phyloP scores from a whole-genome alignment of 2,888 invertebrate genomes.

The Lasioglossum vierecki region DNA sequence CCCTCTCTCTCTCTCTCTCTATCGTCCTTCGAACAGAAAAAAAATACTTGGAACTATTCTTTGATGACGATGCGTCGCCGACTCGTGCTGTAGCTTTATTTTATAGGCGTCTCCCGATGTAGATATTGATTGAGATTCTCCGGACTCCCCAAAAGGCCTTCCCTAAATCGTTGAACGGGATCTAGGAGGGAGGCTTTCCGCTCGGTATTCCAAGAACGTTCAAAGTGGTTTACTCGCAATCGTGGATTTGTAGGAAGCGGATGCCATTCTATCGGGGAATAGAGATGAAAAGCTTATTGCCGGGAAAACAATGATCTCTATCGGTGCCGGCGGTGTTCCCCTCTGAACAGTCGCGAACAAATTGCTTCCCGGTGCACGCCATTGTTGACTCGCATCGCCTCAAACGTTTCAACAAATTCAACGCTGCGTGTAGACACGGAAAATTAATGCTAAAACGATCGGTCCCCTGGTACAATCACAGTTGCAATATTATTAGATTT shows the following conservation, averaged over 20 bases:
- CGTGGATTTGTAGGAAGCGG: slow-evolving; percentile 43
- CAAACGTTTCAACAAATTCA: neutral
- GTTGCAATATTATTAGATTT: neutral
- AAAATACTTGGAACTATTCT: slow-evolving; percentile 70
- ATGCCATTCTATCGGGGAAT: slow-evolving; percentile 30
- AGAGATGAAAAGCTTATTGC: slow-evolving; percentile 26
- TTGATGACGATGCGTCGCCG: slow-evolving; percentile 76
- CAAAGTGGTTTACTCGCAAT: slow-evolving; percentile 51
- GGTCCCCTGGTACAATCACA: neutral
- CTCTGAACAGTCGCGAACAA: neutral
- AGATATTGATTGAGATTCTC: slow-evolving; percentile 72
- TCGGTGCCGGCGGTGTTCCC: neutral
- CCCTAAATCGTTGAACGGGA: slow-evolving; percentile 53
- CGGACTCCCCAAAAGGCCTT: slow-evolving; percentile 47
- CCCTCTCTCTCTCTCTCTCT: slow-evolving; percentile 41
- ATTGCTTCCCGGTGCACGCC: slow-evolving; percentile 5
- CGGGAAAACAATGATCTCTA: slow-evolving; percentile 46
- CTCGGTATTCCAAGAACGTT: slow-evolving; percentile 58
- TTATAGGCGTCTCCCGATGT: slow-evolving; percentile 70
- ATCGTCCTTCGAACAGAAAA: slow-evolving; percentile 21
- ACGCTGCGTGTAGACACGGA: neutral
- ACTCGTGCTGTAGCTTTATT: slow-evolving; percentile 72
- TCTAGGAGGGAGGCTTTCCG: slow-evolving; percentile 28
- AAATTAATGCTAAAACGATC: neutral
- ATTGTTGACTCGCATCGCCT: slow-evolving; percentile 7